These are phyloP conservation scores for Chelidonichthys spinosus DNA, from an alignment of 2,797 vertebrate species.

Conservation along the genomic window DNA sequence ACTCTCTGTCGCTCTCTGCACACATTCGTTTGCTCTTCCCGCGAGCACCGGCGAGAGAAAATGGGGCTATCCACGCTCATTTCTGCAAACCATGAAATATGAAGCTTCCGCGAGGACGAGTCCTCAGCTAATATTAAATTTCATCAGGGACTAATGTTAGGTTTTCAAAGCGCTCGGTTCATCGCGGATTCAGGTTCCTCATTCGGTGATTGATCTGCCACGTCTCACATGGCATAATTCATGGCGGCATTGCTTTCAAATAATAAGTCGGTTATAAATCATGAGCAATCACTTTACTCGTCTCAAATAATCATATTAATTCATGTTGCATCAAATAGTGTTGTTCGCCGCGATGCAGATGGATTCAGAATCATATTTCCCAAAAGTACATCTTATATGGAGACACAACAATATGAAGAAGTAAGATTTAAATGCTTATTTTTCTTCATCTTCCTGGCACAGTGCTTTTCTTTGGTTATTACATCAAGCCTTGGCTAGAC, in stretches of 20 bases:
- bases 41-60: slow-evolving; percentile 51
- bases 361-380: not conserved
- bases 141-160: slow-evolving; percentile 57
- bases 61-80: slow-evolving; percentile 36
- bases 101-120: slow-evolving; percentile 45
- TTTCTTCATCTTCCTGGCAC: not conserved
- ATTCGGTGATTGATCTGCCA: slow-evolving; percentile 29
- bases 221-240: slow-evolving; percentile 18
- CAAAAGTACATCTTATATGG: not conserved
- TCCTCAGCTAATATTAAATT: slow-evolving; percentile 55
- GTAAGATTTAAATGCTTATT: not conserved
- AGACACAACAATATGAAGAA: not conserved
- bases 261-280: slow-evolving; percentile 13
- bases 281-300: slow-evolving; percentile 1
- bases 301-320: slow-evolving; percentile 1
- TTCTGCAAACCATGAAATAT: slow-evolving; percentile 63
- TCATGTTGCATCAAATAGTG: slow-evolving; percentile 3
- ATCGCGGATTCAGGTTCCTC: slow-evolving; percentile 26
- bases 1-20: slow-evolving; percentile 52
- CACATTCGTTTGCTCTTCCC: slow-evolving; percentile 67
- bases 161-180: slow-evolving; percentile 43
- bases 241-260: not conserved
- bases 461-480: not conserved
- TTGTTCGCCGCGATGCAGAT: not conserved
- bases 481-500: not conserved